A percentile compares a stretch with the other conserved stretches of the same genome.
phyloP scores from a whole-genome alignment of 1,140 invertebrate genomes.

The Drosophila pectinifera region DNA sequence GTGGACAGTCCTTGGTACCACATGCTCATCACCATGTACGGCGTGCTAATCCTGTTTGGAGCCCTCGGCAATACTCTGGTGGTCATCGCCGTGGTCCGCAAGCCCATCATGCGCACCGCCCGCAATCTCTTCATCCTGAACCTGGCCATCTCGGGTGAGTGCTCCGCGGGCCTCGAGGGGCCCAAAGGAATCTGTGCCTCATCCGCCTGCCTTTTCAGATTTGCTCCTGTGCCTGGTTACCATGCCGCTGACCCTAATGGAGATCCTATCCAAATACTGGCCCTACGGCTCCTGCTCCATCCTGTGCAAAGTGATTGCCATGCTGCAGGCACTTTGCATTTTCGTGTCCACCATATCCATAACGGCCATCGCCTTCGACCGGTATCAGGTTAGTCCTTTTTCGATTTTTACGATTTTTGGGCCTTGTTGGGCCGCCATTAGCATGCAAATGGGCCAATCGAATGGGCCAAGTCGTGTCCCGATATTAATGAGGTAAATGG shows the following conservation, averaged over 20 bases:
- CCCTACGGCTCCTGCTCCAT: slow-evolving; percentile 88
- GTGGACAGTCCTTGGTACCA: slow-evolving; percentile 89
- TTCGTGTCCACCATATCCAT: slow-evolving; percentile 96
- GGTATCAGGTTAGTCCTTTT: slow-evolving; percentile 87
- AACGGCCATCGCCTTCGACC: slow-evolving; percentile 94
- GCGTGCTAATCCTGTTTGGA: slow-evolving; percentile 91
- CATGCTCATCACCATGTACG: slow-evolving; percentile 89
- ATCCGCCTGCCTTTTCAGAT: slow-evolving; percentile 85
- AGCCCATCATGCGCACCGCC: slow-evolving; percentile 93
- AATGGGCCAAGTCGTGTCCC: slow-evolving; percentile 26
- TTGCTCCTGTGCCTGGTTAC: slow-evolving; percentile 93
- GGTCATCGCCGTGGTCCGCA: slow-evolving; percentile 90
- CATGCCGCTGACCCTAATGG: slow-evolving; percentile 93
- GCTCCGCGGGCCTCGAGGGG: not conserved
- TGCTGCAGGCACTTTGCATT: slow-evolving; percentile 93
- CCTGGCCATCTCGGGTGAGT: slow-evolving; percentile 90
- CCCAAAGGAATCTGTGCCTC: slow-evolving; percentile 6
- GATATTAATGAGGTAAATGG: slow-evolving; percentile 39
- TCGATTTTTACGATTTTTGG: slow-evolving; percentile 1
- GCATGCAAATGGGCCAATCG: slow-evolving; percentile 29
- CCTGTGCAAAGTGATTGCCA: slow-evolving; percentile 92
- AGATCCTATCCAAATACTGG: slow-evolving; percentile 92
- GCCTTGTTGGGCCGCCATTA: slow-evolving; percentile 5
- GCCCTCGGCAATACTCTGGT: slow-evolving; percentile 92
- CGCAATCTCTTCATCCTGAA: slow-evolving; percentile 96